Conservation (phyloP, 2,888 invertebrate genomes). For the Oegoconia quadripuncta region DNA sequence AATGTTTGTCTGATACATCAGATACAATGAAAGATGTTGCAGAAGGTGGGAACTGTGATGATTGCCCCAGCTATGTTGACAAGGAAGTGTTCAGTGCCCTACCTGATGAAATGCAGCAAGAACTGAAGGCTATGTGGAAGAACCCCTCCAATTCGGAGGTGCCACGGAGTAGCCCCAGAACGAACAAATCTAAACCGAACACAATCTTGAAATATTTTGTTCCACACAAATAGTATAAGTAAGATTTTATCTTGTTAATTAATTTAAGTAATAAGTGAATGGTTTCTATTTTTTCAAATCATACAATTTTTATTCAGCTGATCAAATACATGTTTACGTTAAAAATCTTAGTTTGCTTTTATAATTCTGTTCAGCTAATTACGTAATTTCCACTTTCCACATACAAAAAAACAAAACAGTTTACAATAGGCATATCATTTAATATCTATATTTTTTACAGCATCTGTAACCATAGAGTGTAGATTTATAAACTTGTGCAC, state of each 20-base stretch:
- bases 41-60: constrained; percentile 60
- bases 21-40: constrained; percentile 61
- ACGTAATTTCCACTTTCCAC: not conserved
- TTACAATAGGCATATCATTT: constrained; percentile 66
- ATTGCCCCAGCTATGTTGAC: constrained; percentile 84
- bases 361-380: constrained; percentile 12
- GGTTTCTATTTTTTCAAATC: constrained; percentile 80
- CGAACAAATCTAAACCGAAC: constrained; percentile 80
- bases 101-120: constrained; percentile 85
- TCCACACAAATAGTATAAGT: constrained; percentile 81
- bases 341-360: constrained; percentile 42
- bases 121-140: constrained; percentile 84
- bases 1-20: constrained; percentile 59
- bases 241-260: constrained; percentile 72
- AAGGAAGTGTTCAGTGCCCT: constrained; percentile 84
- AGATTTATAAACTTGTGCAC: constrained; percentile 81
- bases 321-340: constrained; percentile 79
- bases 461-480: constrained; percentile 81
- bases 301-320: constrained; percentile 76
- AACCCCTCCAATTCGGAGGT: constrained; percentile 65
- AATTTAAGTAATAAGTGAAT: constrained; percentile 76
- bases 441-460: constrained; percentile 77
- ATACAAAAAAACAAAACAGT: constrained; percentile 12
- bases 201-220: constrained; percentile 84
- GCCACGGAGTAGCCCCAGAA: constrained; percentile 65